phyloP scores from a whole-genome alignment of 2,113 vertebrate species.

The Dasyornis broadbenti region DNA sequence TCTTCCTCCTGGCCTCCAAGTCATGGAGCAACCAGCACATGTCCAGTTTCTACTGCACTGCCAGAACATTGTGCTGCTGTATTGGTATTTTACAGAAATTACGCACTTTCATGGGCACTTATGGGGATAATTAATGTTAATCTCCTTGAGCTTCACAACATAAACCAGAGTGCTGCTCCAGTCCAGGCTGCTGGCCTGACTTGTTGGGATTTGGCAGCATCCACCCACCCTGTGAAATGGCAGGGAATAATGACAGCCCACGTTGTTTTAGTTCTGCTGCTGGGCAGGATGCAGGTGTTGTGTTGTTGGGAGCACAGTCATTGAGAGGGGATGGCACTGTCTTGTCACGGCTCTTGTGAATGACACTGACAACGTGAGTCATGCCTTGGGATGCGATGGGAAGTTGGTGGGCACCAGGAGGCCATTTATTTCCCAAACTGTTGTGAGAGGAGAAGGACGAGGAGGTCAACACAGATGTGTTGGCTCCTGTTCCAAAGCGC shows the following conservation, averaged over 20 bases:
- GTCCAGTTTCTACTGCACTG: neutral
- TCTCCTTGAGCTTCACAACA: neutral
- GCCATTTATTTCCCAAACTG: neutral
- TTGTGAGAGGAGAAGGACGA: neutral
- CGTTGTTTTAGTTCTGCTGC: neutral
- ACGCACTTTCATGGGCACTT: neutral
- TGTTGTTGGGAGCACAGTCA: neutral
- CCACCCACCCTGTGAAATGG: neutral
- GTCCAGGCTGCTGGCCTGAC: neutral
- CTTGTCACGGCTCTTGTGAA: neutral
- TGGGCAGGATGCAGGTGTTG: neutral
- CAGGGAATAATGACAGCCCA: neutral
- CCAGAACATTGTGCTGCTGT: neutral
- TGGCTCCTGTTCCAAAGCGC: neutral
- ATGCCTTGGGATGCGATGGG: neutral
- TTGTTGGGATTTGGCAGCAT: neutral
- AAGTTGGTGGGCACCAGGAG: neutral
- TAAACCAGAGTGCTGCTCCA: neutral
- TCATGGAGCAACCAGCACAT: neutral
- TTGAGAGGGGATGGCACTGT: neutral
- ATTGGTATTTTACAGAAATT: neutral
- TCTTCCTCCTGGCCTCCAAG: neutral
- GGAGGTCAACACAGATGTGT: neutral
- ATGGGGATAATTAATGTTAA: neutral
- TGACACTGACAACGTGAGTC: neutral